Evolutionary conservation across 2,797 vertebrate species (phyloP).

Genomic region (Micrastur ruficollis): DNA sequence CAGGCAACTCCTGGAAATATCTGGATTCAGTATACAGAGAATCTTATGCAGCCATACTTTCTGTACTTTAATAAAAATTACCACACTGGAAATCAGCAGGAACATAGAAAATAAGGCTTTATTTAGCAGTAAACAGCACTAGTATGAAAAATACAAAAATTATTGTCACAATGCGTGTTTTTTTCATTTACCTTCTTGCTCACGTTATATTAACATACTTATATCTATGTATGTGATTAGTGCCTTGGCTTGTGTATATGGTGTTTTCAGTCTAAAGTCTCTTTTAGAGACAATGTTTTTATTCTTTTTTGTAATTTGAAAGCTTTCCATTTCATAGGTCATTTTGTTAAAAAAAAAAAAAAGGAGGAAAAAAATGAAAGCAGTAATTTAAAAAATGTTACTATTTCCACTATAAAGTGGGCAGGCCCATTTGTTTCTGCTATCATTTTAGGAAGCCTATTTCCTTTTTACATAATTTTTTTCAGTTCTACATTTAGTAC

Average conservation of each 20-base stretch:
- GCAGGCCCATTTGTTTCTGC: background rate
- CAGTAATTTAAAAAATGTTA: background rate
- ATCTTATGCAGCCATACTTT: background rate
- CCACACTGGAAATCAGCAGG: background rate
- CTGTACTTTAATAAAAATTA: background rate
- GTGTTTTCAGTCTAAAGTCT: background rate
- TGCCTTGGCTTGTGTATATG: background rate
- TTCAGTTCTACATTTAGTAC: background rate
- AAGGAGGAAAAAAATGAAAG: background rate
- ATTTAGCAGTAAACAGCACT: background rate
- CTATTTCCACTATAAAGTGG: background rate
- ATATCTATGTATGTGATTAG: background rate
- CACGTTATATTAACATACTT: background rate
- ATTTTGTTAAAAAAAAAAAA: background rate
- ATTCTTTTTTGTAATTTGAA: background rate
- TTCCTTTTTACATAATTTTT: background rate
- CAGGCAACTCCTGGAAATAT: background rate
- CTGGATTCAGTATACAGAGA: background rate
- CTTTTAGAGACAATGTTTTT: background rate
- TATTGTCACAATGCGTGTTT: background rate
- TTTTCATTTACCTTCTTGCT: background rate
- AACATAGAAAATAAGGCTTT: background rate
- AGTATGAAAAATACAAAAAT: background rate
- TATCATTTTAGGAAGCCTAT: background rate
- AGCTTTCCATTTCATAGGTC: background rate